Conservation (phyloP, 2,113 vertebrate genomes). For the Smithornis capensis region DNA sequence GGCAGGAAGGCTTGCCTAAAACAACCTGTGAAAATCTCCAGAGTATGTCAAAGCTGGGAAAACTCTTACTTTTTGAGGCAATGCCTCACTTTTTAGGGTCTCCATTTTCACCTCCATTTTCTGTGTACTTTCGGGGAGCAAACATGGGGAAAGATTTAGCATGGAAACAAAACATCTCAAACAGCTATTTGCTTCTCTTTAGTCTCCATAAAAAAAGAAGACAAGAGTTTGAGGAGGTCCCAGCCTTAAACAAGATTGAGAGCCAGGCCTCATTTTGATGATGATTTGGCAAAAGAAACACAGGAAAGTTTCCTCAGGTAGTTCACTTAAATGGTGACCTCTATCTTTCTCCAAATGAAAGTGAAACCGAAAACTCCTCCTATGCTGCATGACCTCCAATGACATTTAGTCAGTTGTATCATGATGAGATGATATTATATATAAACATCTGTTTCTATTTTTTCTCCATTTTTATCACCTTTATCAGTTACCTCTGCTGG, state of each 20-base stretch:
- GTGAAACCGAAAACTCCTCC: conserved; percentile 51
- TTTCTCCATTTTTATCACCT: neutral
- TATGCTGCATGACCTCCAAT: conserved; percentile 1
- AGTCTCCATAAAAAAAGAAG: neutral
- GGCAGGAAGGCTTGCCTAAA: neutral
- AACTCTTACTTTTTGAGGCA: neutral
- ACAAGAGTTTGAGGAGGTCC: neutral
- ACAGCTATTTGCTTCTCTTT: neutral
- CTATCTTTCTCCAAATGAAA: conserved; percentile 60
- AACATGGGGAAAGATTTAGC: neutral
- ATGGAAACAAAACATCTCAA: neutral
- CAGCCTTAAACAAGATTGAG: conserved; percentile 5
- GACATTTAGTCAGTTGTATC: conserved; percentile 2
- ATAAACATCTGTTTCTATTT: conserved; percentile 36
- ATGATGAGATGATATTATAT: neutral
- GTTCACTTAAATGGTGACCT: conserved; percentile 22
- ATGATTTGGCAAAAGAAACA: conserved; percentile 1
- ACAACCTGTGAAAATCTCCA: neutral
- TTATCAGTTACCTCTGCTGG: neutral
- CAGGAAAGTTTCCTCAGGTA: conserved; percentile 10
- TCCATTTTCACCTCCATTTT: neutral
- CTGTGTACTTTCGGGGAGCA: neutral
- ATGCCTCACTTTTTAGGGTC: neutral
- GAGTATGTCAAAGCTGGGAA: neutral
- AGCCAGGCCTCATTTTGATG: conserved; percentile 6